Conservation (phyloP, 1,140 invertebrate genomes). For the Temnothorax nylanderi region DNA sequence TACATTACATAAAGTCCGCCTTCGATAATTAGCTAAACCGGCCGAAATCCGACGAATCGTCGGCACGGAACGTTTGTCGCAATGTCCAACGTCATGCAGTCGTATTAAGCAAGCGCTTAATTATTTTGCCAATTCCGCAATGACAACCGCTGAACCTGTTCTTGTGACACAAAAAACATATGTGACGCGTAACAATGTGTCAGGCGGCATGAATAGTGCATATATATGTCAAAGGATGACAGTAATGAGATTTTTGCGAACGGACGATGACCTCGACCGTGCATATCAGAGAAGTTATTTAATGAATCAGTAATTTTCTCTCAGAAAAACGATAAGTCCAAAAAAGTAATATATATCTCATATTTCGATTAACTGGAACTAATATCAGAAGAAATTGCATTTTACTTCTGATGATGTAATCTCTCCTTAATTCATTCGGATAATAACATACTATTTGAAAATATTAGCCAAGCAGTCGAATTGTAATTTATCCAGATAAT, state of each 20-base stretch:
- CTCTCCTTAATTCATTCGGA: background rate
- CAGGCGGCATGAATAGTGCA: background rate
- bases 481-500: constrained; percentile 14
- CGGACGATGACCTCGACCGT: background rate
- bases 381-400: background rate
- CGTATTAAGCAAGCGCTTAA: constrained; percentile 52
- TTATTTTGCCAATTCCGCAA: constrained; percentile 63
- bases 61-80: constrained; percentile 11
- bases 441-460: constrained; percentile 11
- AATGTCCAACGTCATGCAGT: background rate
- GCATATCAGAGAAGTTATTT: background rate
- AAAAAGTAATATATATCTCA: background rate
- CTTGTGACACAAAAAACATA: background rate
- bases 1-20: constrained; percentile 58
- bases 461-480: background rate
- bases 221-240: background rate
- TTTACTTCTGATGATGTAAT: background rate
- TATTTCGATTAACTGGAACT: background rate
- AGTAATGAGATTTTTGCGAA: constrained; percentile 1
- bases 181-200: constrained; percentile 42
- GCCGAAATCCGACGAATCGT: constrained; percentile 47
- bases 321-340: background rate
- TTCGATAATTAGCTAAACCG: constrained; percentile 61
- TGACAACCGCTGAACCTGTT: constrained; percentile 39
- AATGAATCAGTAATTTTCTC: background rate